Evolutionary conservation across 2,797 vertebrate species (phyloP).

Genomic region (Xiphorhynchus erythropygius): DNA sequence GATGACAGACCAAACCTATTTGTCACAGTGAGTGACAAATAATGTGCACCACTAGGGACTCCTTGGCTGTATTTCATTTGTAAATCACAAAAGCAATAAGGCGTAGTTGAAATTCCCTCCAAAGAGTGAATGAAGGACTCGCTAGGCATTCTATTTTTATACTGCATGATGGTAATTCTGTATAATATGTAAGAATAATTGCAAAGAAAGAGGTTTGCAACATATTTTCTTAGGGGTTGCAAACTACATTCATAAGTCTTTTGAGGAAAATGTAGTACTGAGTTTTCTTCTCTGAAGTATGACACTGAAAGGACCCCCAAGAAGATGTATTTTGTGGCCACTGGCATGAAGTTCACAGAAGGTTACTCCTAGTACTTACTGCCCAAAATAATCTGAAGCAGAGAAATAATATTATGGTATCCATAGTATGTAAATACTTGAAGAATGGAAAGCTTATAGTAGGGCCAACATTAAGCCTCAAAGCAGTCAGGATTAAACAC

Average conservation of each 20-base stretch:
- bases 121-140: not conserved
- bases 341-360: not conserved
- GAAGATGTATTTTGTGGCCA: not conserved
- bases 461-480: not conserved
- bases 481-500: not conserved
- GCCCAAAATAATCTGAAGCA: not conserved
- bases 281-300: not conserved
- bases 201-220: not conserved
- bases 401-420: not conserved
- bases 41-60: slow-evolving; percentile 18
- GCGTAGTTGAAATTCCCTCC: not conserved
- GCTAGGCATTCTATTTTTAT: not conserved
- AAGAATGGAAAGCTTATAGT: not conserved
- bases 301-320: too few species aligned
- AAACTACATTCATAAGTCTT: not conserved
- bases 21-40: slow-evolving; percentile 52
- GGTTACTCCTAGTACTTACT: not conserved
- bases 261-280: not conserved
- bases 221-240: not conserved
- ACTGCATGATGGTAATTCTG: not conserved
- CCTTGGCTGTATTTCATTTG: slow-evolving; percentile 27
- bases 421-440: not conserved
- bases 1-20: slow-evolving; percentile 37
- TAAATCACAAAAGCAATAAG: slow-evolving; percentile 38
- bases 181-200: not conserved